These are phyloP conservation scores for Acrocephalus scirpaceus DNA, from an alignment of 2,797 vertebrate species.

Conservation along the genomic window DNA sequence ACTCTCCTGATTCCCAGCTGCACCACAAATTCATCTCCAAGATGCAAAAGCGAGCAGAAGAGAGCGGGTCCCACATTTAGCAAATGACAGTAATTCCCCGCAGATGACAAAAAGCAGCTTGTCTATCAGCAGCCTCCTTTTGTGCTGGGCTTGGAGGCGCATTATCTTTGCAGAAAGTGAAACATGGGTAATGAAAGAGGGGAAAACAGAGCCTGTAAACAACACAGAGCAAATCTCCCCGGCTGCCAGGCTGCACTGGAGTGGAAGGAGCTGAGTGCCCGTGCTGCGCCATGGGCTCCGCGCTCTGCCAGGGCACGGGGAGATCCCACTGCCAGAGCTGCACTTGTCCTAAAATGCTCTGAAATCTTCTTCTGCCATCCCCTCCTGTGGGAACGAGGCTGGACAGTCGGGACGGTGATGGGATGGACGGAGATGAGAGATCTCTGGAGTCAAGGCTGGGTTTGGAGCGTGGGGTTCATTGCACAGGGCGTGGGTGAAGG, in stretches of 20 bases:
- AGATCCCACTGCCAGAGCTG: background rate
- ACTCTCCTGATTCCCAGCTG: background rate
- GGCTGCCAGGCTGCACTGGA: background rate
- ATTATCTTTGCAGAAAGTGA: constrained; percentile 1
- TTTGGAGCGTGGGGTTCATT: no score
- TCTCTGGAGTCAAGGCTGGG: no score
- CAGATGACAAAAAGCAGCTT: constrained; percentile 6
- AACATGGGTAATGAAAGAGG: background rate
- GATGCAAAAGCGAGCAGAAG: background rate
- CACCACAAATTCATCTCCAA: background rate
- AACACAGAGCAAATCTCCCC: background rate
- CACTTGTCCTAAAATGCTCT: background rate
- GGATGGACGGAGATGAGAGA: no score
- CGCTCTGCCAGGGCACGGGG: background rate
- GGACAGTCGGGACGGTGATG: no score
- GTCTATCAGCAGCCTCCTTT: constrained; percentile 25
- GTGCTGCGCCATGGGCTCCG: no score
- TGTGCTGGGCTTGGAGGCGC: background rate
- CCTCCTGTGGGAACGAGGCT: no score
- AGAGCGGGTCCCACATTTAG: background rate
- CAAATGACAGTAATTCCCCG: constrained; percentile 12
- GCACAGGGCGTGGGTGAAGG: no score
- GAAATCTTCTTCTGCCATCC: background rate
- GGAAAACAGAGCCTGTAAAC: constrained; percentile 4
- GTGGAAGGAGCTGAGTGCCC: background rate